A percentile compares a stretch with the other conserved stretches of the same genome.
Evolutionary conservation across 2,888 invertebrate species (phyloP).

Genomic region (Elgonia sp.): DNA sequence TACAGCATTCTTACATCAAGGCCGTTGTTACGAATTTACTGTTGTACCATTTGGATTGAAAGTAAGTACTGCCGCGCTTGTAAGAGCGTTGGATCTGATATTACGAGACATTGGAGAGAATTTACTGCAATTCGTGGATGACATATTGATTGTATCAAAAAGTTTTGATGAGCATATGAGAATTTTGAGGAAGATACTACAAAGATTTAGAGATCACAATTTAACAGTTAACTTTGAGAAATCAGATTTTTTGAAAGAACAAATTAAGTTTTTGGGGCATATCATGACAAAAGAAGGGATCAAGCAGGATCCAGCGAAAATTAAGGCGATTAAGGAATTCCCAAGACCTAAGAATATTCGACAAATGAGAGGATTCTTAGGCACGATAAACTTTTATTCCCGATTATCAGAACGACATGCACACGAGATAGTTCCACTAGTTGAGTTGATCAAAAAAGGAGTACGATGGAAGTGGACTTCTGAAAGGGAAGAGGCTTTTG

Average conservation of each 20-base stretch:
- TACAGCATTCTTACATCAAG: neutral
- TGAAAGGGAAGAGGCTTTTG: neutral
- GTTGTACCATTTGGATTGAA: slow-evolving; percentile 29
- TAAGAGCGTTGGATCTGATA: neutral
- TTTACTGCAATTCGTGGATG: neutral
- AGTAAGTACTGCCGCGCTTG: neutral
- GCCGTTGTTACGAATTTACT: neutral
- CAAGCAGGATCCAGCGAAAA: slow-evolving; percentile 23
- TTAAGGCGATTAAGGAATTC: slow-evolving; percentile 26
- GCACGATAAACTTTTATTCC: slow-evolving; percentile 29
- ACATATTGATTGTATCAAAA: neutral
- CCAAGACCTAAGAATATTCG: slow-evolving; percentile 20
- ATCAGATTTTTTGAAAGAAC: slow-evolving; percentile 20
- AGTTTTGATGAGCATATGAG: neutral
- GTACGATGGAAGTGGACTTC: neutral
- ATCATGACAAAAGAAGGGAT: slow-evolving; percentile 28
- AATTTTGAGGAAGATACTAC: neutral
- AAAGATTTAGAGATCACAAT: slow-evolving; percentile 5
- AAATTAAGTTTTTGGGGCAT: slow-evolving; percentile 34
- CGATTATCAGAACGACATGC: slow-evolving; percentile 36
- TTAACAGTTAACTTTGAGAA: slow-evolving; percentile 16
- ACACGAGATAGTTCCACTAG: neutral
- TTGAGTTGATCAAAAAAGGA: neutral
- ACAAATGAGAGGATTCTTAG: slow-evolving; percentile 30
- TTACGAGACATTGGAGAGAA: neutral